These are phyloP conservation scores for Xenopus tropicalis DNA, from an alignment of 2,113 vertebrate genomes.

Conservation along the genomic window UCB_Xtro_10.0 CM004445.2:74017501-74018000, in stretches of 20 bases:
- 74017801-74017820: neutral
- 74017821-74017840: constrained; percentile 25
- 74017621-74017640: too few relatives aligned
- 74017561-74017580: too few relatives aligned
- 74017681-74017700: too few relatives aligned
- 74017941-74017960: constrained; percentile 17
- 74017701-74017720: too few relatives aligned
- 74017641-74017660: too few relatives aligned
- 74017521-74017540: too few relatives aligned
- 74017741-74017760: neutral
- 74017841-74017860: constrained; percentile 22
- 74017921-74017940: constrained; percentile 18
- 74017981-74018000: constrained; percentile 13
- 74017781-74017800: constrained; percentile 29
- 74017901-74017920: neutral
- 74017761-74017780: neutral
- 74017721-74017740: too few relatives aligned
- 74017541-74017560: too few relatives aligned
- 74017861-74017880: constrained; percentile 13
- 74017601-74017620: too few relatives aligned
- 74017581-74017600: too few relatives aligned
- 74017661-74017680: too few relatives aligned
- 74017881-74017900: constrained; percentile 25
- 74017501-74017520: too few relatives aligned
- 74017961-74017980: constrained; percentile 30